phyloP scores from a whole-genome alignment of 2,113 vertebrate species.

The Anser brachyrhynchus region DNA sequence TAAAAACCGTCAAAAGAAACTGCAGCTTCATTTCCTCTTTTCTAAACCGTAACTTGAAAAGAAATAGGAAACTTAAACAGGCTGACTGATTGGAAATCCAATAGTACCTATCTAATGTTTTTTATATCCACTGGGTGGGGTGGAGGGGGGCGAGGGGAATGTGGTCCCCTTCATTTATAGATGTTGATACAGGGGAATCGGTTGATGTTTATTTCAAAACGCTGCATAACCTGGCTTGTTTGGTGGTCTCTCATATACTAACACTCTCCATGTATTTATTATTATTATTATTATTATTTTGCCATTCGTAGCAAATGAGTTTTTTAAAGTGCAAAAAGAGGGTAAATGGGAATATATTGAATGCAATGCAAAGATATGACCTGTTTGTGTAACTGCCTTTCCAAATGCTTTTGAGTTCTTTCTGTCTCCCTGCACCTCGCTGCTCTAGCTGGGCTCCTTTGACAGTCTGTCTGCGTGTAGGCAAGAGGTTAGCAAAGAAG shows the following conservation, averaged over 20 bases:
- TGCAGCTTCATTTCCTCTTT: constrained; percentile 57
- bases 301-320: constrained; percentile 50
- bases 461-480: constrained; percentile 56
- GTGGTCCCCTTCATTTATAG: background rate
- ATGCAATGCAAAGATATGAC: constrained; percentile 59
- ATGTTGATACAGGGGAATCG: background rate
- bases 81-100: constrained; percentile 39
- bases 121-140: background rate
- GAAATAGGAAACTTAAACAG: constrained; percentile 61
- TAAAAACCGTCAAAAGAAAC: constrained; percentile 40
- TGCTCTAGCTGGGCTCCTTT: constrained; percentile 62
- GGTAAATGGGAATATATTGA: constrained; percentile 60
- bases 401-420: constrained; percentile 67
- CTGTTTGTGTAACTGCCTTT: constrained; percentile 67
- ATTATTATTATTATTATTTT: background rate
- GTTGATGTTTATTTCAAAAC: constrained; percentile 38
- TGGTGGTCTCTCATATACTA: constrained; percentile 51
- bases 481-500: constrained; percentile 77
- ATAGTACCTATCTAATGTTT: constrained; percentile 8
- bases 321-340: constrained; percentile 57
- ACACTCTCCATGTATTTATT: constrained; percentile 38
- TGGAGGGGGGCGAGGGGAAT: background rate
- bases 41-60: constrained; percentile 48
- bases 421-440: constrained; percentile 59
- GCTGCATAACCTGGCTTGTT: constrained; percentile 54